phyloP scores from a whole-genome alignment of 2,113 vertebrate genomes.

The Ptyas mucosa region DNA sequence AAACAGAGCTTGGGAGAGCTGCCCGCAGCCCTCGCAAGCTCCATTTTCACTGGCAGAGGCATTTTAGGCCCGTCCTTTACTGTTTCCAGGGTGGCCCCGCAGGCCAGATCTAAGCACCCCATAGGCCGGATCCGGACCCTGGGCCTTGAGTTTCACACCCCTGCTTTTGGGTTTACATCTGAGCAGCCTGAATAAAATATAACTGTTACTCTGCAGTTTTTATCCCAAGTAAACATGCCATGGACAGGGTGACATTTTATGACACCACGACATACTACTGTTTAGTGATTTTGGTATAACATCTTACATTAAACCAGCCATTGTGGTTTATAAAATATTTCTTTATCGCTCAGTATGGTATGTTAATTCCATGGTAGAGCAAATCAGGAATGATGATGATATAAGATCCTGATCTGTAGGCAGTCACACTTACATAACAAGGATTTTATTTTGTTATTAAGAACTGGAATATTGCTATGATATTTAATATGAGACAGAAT shows the following conservation, averaged over 20 bases:
- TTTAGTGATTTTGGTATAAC: not conserved
- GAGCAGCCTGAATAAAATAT: not conserved
- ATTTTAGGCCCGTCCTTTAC: too few species aligned
- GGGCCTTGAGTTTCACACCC: too few species aligned
- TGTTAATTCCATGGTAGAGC: not conserved
- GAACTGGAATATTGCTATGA: not conserved
- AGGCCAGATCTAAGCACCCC: too few species aligned
- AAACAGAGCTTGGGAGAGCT: too few species aligned
- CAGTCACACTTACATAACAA: not conserved
- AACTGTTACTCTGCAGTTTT: not conserved
- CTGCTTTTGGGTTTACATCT: not conserved
- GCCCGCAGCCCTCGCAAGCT: too few species aligned
- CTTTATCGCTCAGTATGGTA: not conserved
- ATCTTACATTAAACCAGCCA: not conserved
- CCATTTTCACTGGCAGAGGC: too few species aligned
- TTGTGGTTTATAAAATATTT: not conserved
- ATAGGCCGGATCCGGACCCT: too few species aligned
- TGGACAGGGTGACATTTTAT: not conserved
- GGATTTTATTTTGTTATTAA: not conserved
- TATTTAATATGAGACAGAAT: conserved; percentile 41
- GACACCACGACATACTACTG: not conserved
- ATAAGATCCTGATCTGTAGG: not conserved
- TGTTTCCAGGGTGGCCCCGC: too few species aligned
- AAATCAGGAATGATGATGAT: not conserved
- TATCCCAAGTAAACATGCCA: not conserved